These are phyloP conservation scores for Eonycteris spelaea DNA, from an alignment of 2,113 vertebrate genomes.

Conservation along the genomic window DNA sequence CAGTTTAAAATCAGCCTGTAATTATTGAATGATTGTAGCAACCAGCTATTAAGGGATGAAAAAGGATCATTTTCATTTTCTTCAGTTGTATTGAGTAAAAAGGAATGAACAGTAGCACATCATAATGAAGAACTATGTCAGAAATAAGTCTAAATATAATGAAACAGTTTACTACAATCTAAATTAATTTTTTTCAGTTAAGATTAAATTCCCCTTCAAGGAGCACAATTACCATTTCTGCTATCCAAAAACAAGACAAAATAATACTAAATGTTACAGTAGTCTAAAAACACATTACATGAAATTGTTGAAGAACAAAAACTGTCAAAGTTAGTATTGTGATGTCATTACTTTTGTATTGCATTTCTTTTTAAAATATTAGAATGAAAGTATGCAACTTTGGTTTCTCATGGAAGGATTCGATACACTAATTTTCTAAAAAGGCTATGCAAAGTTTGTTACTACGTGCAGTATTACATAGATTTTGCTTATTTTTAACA, in stretches of 20 bases:
- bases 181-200: neutral
- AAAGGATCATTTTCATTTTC: neutral
- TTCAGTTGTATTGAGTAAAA: neutral
- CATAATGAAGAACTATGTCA: neutral
- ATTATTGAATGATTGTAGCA: neutral
- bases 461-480: neutral
- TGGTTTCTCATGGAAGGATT: neutral
- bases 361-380: neutral
- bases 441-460: neutral
- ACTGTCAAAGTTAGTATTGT: neutral
- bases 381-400: neutral
- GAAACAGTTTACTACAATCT: neutral
- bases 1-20: neutral
- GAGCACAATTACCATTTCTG: neutral
- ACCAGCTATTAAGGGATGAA: neutral
- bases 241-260: neutral
- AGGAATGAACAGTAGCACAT: neutral
- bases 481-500: neutral
- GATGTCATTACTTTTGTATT: neutral
- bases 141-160: neutral
- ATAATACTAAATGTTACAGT: neutral
- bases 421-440: neutral
- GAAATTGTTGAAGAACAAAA: neutral
- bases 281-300: neutral
- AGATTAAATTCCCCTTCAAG: neutral